Evolutionary conservation across 2,113 vertebrate genomes (phyloP).

Genomic region (Paradisaea rubra): DNA sequence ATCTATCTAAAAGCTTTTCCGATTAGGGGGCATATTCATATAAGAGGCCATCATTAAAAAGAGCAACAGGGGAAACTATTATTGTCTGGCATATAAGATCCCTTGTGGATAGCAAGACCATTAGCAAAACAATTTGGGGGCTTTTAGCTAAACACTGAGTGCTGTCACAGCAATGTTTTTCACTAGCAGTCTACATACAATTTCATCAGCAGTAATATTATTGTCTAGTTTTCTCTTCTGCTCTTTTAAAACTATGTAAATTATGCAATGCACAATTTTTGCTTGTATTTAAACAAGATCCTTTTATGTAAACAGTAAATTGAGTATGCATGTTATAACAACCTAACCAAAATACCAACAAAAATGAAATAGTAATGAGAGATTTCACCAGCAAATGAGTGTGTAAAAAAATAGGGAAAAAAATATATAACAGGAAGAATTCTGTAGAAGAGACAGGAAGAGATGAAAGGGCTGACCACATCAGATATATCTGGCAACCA

Average conservation of each 20-base stretch:
- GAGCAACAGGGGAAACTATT: not conserved
- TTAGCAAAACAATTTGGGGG: slow-evolving; percentile 28
- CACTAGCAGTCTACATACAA: not conserved
- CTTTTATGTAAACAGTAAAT: not conserved
- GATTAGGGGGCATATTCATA: slow-evolving; percentile 26
- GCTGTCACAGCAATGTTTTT: not conserved
- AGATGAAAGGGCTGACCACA: not conserved
- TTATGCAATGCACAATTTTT: not conserved
- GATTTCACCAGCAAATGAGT: not conserved
- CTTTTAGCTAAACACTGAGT: slow-evolving; percentile 9
- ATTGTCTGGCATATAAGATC: not conserved
- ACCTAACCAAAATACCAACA: not conserved
- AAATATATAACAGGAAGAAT: not conserved
- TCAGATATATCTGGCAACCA: not conserved
- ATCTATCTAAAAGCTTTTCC: slow-evolving; percentile 42
- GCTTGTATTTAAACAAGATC: not conserved
- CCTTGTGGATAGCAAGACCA: not conserved
- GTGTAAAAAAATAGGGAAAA: not conserved
- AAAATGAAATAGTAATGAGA: not conserved
- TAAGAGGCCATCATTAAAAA: slow-evolving; percentile 15
- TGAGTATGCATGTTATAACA: not conserved
- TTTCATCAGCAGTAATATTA: not conserved
- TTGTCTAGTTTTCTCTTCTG: not conserved
- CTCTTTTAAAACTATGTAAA: not conserved
- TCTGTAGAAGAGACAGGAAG: not conserved